These are phyloP conservation scores for Drepanosiphum platanoidis DNA, from an alignment of 2,888 invertebrate genomes.

Conservation along the genomic window DNA sequence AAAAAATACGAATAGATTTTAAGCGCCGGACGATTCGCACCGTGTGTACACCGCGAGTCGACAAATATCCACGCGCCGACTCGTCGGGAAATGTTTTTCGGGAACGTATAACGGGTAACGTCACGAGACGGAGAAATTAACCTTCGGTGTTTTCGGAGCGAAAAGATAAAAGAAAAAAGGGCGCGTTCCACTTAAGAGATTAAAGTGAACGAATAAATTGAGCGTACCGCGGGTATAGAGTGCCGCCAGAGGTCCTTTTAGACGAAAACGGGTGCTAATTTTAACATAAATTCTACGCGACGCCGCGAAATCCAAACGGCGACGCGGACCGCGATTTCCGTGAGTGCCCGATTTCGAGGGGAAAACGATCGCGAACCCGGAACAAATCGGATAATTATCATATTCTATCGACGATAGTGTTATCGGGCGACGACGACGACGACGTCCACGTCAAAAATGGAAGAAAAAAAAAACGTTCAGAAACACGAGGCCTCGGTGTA, in stretches of 20 bases:
- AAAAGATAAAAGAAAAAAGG: neutral
- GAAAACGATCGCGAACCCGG: neutral
- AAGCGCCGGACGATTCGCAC: neutral
- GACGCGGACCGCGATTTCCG: neutral
- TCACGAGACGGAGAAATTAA: slow-evolving; percentile 3
- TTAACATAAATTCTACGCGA: neutral
- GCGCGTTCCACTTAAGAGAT: slow-evolving; percentile 16
- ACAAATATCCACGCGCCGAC: too few species aligned
- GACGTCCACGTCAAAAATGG: too few species aligned
- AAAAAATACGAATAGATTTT: too few species aligned
- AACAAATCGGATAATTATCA: too few species aligned
- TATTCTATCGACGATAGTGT: too few species aligned
- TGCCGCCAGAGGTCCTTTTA: slow-evolving; percentile 1
- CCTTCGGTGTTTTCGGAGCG: neutral
- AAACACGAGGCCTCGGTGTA: too few species aligned
- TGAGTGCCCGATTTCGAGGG: neutral
- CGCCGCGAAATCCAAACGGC: neutral
- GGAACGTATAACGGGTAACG: neutral
- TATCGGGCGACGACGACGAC: too few species aligned
- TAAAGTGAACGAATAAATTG: slow-evolving; percentile 35
- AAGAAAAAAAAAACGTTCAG: too few species aligned
- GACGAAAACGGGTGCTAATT: slow-evolving; percentile 3
- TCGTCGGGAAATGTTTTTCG: slow-evolving; percentile 4
- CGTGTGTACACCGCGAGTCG: neutral
- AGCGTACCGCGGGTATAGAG: slow-evolving; percentile 12